A percentile compares a stretch with the other conserved stretches of the same genome.
phyloP scores from a whole-genome alignment of 2,888 invertebrate species.

The Sarcophaga carnaria region DNA sequence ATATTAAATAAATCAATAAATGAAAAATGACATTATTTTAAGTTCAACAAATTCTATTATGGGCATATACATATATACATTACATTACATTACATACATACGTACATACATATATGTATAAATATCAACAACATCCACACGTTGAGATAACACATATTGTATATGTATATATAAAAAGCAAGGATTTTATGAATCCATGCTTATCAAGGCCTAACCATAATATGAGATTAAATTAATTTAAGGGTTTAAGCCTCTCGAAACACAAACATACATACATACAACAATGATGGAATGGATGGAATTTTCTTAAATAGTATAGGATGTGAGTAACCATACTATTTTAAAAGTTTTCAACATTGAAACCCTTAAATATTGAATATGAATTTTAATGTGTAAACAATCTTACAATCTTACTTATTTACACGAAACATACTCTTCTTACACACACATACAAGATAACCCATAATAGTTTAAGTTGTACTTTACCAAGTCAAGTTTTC shows the following conservation, averaged over 20 bases:
- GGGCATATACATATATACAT: constrained; percentile 50
- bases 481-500: constrained; percentile 67
- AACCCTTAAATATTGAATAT: constrained; percentile 32
- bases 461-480: constrained; percentile 65
- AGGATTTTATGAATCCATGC: constrained; percentile 16
- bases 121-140: too few relatives aligned
- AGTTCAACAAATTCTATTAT: constrained; percentile 65
- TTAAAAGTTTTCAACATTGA: constrained; percentile 7
- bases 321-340: background rate
- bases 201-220: constrained; percentile 57
- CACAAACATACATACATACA: background rate
- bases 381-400: background rate
- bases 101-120: background rate
- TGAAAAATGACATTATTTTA: constrained; percentile 61
- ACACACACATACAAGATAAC: constrained; percentile 36
- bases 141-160: too few relatives aligned
- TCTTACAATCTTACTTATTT: background rate
- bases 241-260: constrained; percentile 36
- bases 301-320: background rate
- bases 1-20: constrained; percentile 59
- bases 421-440: background rate
- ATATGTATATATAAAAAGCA: background rate
- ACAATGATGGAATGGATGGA: background rate
- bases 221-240: constrained; percentile 49
- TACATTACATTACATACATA: background rate